Percentiles rank a stretch among this genome's conserved stretches.
phyloP scores from a whole-genome alignment of 2,797 vertebrate species.

The Gallinago solitaria region DNA sequence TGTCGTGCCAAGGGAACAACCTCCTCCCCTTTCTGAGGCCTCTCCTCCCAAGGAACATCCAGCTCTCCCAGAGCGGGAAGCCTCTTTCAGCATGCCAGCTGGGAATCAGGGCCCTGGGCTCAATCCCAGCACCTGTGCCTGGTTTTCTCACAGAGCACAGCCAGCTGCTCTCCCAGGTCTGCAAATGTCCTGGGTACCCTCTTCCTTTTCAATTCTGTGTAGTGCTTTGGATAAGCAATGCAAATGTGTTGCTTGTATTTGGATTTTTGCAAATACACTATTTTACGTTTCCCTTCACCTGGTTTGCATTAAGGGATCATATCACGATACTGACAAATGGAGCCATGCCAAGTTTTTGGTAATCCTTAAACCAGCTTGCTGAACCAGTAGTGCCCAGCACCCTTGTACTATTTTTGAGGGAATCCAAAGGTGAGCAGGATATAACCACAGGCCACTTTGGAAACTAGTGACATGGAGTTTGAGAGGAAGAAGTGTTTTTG shows the following conservation, averaged over 20 bases:
- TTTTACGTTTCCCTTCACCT: not conserved
- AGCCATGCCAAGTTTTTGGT: not conserved
- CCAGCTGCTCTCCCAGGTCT: constrained; percentile 57
- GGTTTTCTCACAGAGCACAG: constrained; percentile 29
- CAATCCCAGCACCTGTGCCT: constrained; percentile 68
- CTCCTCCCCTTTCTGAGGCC: constrained; percentile 53
- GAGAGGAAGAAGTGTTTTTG: constrained; percentile 14
- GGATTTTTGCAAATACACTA: not conserved
- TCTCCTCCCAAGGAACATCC: constrained; percentile 46
- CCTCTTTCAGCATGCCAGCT: constrained; percentile 44
- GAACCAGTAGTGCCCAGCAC: not conserved
- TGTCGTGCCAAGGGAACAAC: constrained; percentile 17
- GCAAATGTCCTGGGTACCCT: not conserved
- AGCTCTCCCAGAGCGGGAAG: constrained; percentile 25
- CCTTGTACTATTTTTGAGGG: not conserved
- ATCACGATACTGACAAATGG: not conserved
- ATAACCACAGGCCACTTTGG: not conserved
- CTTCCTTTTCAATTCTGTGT: not conserved
- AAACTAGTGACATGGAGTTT: not conserved
- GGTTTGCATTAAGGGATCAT: not conserved
- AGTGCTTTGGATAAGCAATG: not conserved
- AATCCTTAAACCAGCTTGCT: not conserved
- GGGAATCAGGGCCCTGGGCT: constrained; percentile 57
- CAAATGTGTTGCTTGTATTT: not conserved
- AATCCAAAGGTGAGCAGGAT: not conserved